Evolutionary conservation across 2,888 invertebrate genomes (phyloP).

Genomic region (Hypena proboscidalis): DNA sequence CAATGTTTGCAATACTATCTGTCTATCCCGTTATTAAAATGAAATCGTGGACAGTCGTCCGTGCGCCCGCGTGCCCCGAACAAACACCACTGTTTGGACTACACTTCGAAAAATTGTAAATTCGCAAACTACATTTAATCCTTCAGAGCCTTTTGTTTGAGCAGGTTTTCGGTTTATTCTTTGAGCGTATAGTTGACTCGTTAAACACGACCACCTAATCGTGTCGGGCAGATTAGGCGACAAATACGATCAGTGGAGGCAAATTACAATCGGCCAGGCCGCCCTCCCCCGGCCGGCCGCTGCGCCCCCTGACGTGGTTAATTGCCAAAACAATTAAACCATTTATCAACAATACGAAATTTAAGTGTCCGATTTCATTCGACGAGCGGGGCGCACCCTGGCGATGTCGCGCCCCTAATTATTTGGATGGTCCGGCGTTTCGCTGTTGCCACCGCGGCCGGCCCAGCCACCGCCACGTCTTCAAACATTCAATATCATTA

Average conservation of each 20-base stretch:
- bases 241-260: constrained; percentile 27
- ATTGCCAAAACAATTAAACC: constrained; percentile 79
- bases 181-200: not conserved
- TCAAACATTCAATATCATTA: constrained; percentile 43
- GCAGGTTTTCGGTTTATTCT: not conserved
- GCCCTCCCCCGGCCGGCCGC: constrained; percentile 28
- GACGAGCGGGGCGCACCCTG: constrained; percentile 45
- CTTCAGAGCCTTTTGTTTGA: not conserved
- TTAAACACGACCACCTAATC: constrained; percentile 19
- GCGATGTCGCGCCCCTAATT: constrained; percentile 35
- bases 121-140: constrained; percentile 1
- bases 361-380: constrained; percentile 57
- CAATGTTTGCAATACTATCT: constrained; percentile 41
- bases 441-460: not conserved
- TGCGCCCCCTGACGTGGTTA: constrained; percentile 48
- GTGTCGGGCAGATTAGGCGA: constrained; percentile 30
- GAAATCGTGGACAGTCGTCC: constrained; percentile 23
- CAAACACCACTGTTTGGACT: constrained; percentile 8
- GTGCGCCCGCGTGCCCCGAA: not conserved
- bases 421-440: constrained; percentile 26
- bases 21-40: constrained; percentile 45
- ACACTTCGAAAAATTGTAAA: constrained; percentile 6
- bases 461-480: constrained; percentile 24
- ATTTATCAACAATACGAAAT: constrained; percentile 66
- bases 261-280: constrained; percentile 28